Percentiles rank a stretch among this genome's conserved stretches.
phyloP scores from a whole-genome alignment of 1,140 invertebrate genomes.

The Meloidogyne exigua region DNA sequence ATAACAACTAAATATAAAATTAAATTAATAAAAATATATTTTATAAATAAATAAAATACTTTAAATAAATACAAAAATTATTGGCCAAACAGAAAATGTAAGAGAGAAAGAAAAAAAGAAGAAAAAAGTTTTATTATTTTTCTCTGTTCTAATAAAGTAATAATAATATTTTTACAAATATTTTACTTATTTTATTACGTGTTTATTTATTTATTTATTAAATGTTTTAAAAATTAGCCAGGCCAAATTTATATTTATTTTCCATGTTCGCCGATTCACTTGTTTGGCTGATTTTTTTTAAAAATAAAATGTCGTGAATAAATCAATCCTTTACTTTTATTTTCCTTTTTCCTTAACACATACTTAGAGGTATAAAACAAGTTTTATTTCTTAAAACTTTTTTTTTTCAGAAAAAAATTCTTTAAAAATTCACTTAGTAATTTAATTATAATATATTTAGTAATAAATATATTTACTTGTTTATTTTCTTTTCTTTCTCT shows the following conservation, averaged over 20 bases:
- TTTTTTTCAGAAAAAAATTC: background rate
- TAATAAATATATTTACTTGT: too few relatives aligned
- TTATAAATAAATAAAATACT: too few relatives aligned
- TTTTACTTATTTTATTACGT: background rate
- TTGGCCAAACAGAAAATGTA: too few relatives aligned
- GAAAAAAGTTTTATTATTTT: too few relatives aligned
- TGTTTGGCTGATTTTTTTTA: background rate
- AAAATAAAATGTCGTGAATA: background rate
- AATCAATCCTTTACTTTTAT: background rate
- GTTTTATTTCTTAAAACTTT: background rate
- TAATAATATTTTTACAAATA: too few relatives aligned
- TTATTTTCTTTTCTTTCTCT: too few relatives aligned
- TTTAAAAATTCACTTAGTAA: background rate
- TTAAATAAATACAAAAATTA: too few relatives aligned
- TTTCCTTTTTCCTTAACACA: background rate
- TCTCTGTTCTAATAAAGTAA: background rate
- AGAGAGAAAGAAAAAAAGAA: too few relatives aligned
- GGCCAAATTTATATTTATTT: background rate
- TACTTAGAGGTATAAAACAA: background rate
- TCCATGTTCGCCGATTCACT: background rate
- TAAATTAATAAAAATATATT: too few relatives aligned
- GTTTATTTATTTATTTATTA: constrained; percentile 1
- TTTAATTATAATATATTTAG: too few relatives aligned
- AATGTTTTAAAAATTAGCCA: background rate
- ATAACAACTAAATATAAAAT: background rate